Evolutionary conservation across 2,888 invertebrate species (phyloP).

Genomic region (Chloroclystis v-ata): DNA sequence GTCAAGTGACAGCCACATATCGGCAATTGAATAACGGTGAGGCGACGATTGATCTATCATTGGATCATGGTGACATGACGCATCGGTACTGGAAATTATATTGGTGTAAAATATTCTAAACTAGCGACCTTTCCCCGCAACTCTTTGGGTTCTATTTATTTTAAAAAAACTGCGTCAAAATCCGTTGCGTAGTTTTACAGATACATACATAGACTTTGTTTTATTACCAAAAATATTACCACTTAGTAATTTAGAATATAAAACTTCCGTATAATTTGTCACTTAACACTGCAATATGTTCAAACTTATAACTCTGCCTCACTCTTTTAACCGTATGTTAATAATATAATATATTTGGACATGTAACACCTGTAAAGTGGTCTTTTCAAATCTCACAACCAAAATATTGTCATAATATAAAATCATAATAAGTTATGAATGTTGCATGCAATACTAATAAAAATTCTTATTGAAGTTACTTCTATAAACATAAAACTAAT

Average conservation of each 20-base stretch:
- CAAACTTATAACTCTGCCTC: no score
- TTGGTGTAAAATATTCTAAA: not conserved
- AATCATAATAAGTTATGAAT: no score
- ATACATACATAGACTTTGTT: no score
- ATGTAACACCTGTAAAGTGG: no score
- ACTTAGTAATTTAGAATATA: no score
- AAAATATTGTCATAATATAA: no score
- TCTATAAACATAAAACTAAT: not conserved
- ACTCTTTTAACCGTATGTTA: no score
- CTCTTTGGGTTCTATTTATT: not conserved
- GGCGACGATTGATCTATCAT: conserved; percentile 48
- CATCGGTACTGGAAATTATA: conserved; percentile 7
- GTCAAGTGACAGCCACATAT: conserved; percentile 62
- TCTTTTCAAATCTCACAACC: no score
- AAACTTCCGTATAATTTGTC: no score
- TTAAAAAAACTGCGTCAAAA: not conserved
- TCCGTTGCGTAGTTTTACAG: not conserved
- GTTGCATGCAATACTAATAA: conserved; percentile 3
- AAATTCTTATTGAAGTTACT: not conserved
- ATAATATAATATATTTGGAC: no score
- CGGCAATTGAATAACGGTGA: conserved; percentile 62
- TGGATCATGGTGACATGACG: conserved; percentile 35
- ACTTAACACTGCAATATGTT: no score
- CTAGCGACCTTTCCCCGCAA: not conserved
- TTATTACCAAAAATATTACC: no score